phyloP scores from a whole-genome alignment of 2,797 vertebrate species.

The Cirrhinus mrigala region DNA sequence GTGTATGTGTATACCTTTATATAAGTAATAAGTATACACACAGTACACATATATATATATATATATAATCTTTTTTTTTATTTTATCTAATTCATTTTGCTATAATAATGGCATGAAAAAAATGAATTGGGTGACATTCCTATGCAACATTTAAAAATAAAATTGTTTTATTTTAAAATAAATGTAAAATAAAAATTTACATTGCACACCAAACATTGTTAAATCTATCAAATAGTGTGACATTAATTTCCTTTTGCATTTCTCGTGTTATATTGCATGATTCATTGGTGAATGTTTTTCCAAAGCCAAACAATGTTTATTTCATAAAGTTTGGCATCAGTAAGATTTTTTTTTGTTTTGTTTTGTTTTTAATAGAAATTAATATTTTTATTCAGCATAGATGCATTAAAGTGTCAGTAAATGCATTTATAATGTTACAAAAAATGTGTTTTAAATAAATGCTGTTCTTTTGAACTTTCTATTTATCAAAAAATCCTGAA shows the following conservation, averaged over 20 bases:
- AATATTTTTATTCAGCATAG: neutral
- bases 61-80: too few species aligned
- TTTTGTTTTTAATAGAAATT: neutral
- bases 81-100: too few species aligned
- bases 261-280: neutral
- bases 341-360: neutral
- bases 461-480: neutral
- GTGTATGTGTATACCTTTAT: too few species aligned
- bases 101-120: neutral
- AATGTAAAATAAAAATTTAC: neutral
- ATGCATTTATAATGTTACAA: neutral
- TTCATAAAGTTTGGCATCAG: neutral
- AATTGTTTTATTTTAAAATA: neutral
- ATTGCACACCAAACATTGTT: neutral
- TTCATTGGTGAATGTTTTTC: neutral
- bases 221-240: neutral
- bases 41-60: too few species aligned
- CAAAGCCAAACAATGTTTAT: neutral
- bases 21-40: too few species aligned
- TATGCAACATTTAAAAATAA: too few species aligned
- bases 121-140: too few species aligned
- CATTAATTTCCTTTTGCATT: neutral
- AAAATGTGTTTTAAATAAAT: neutral
- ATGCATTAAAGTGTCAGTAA: neutral
- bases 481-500: too few species aligned